phyloP scores from a whole-genome alignment of 1,140 invertebrate genomes.

The Pseudobourletiella spinata region DNA sequence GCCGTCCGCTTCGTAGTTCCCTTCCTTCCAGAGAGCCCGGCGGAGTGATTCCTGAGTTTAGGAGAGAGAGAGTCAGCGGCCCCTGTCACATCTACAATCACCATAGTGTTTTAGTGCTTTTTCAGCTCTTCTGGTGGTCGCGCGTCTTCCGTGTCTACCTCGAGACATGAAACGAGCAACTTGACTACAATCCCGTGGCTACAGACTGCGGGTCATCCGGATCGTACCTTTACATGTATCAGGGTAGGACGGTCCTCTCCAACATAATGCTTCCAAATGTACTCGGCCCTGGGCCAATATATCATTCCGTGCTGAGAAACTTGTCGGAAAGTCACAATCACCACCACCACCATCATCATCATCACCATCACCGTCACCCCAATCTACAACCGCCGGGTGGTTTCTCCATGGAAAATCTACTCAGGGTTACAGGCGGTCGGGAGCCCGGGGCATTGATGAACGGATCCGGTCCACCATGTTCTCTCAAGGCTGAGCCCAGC shows the following conservation, averaged over 20 bases:
- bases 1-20: not conserved
- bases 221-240: too few relatives aligned
- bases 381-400: constrained; percentile 9
- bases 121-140: too few relatives aligned
- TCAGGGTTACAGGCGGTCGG: constrained; percentile 13
- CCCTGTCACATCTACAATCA: too few relatives aligned
- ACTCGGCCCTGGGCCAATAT: constrained; percentile 22
- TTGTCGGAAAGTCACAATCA: constrained; percentile 18
- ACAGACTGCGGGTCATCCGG: too few relatives aligned
- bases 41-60: too few relatives aligned
- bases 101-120: too few relatives aligned
- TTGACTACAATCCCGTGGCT: too few relatives aligned
- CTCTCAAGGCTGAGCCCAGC: constrained; percentile 20
- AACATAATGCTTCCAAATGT: constrained; percentile 31
- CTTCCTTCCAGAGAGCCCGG: not conserved
- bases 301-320: constrained; percentile 25
- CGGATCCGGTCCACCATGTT: constrained; percentile 12
- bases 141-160: too few relatives aligned
- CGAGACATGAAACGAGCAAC: too few relatives aligned
- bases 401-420: constrained; percentile 31
- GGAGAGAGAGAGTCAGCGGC: too few relatives aligned
- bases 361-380: not conserved
- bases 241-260: too few relatives aligned
- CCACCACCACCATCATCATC: not conserved
- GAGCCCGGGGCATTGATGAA: constrained; percentile 12